Conservation (phyloP, 2,113 vertebrate genomes). For the Pseudopodoces humilis region DNA sequence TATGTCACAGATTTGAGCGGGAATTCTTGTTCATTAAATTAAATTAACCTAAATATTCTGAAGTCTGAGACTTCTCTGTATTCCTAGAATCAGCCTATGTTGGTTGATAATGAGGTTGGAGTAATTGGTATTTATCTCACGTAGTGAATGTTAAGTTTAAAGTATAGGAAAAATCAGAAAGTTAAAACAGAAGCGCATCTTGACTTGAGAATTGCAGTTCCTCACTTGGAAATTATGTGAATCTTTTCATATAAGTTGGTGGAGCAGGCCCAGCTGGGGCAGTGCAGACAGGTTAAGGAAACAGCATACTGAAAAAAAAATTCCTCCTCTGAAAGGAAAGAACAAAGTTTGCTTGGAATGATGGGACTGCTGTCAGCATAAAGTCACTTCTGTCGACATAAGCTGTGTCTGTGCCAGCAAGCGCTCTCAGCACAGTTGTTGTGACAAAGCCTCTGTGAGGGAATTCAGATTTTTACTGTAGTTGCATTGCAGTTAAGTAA, state of each 20-base stretch:
- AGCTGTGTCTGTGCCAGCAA: neutral
- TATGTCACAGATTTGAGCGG: neutral
- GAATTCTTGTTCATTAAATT: neutral
- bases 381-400: neutral
- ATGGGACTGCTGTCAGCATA: constrained; percentile 15
- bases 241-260: neutral
- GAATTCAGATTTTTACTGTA: neutral
- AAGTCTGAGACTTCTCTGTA: neutral
- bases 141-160: neutral
- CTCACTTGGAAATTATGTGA: neutral
- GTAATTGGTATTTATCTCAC: neutral
- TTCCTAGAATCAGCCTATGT: neutral
- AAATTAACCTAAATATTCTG: neutral
- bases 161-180: neutral
- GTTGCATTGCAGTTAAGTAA: neutral
- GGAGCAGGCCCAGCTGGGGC: neutral
- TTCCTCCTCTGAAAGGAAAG: neutral
- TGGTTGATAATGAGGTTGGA: neutral
- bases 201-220: neutral
- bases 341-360: neutral
- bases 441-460: neutral
- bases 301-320: neutral
- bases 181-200: neutral
- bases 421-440: rapidly evolving
- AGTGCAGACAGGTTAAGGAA: neutral